Base-by-base conservation (phyloP, 2,113 vertebrate genomes). In the Cariama cristata region DNA sequence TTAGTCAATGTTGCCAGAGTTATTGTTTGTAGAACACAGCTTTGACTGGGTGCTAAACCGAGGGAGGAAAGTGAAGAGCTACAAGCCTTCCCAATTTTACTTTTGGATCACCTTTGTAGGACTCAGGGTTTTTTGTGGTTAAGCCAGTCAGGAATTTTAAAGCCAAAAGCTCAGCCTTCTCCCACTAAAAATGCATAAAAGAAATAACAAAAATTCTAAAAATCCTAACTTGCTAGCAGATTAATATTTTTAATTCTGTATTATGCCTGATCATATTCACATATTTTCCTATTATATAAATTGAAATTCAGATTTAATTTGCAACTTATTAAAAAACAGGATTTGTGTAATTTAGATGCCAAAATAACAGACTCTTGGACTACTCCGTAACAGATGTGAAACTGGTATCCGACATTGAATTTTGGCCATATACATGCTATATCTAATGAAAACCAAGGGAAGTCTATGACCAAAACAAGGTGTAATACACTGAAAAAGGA, bases 301-400 rank as follows among this genome's bases (percentile, higher is more conserved):
- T 92, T 95, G 68, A 86, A 97, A 88, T 83, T 92, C 67, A 67
- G 14, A 20, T 95, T 88, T 86, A 76, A 73, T 79, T 91, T 96
- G 27, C 71, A 97, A 58, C 9, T 94, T 96, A 69, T 86, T 74
- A 75, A 96, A 93, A 96, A 63, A 0, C 33, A 77, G 72, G 35
- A 86, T 88, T 81, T 86, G 42, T 83, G 55, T 91, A 71, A 89
- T 98, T 95, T 96, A 85, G 89, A 66, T 96, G 89, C 94, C 93
- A 97, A 96, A 98, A 82, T 79, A 94, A 62, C 52, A 91, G 79
- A 88, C 22, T 91, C 64, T 88, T 83, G 68, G 30, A 79, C 71
- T 68, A 26, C 69, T 86, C 14, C 13, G 33, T 94, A 96, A 79
- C 91, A 96, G 91, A 88, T 92, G 95, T 94, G 76, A 93, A 56